Conservation (phyloP, 1,140 invertebrate genomes). For the Atopsyche davidsoni region DNA sequence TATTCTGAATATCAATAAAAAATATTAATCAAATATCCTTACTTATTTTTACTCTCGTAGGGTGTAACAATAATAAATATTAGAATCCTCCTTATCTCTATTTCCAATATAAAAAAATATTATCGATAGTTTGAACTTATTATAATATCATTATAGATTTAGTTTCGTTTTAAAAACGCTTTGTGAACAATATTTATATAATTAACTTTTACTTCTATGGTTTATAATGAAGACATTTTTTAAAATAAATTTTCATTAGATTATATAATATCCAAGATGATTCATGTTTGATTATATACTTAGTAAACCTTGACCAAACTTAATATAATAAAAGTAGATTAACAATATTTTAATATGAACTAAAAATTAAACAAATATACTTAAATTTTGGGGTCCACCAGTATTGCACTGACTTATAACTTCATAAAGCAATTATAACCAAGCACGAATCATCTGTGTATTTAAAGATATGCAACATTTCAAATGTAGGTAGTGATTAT, state of each 20-base stretch:
- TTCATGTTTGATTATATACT: not conserved
- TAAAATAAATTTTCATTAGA: not conserved
- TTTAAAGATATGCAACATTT: not conserved
- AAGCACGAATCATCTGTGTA: not conserved
- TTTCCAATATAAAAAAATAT: not conserved
- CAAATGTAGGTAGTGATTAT: not conserved
- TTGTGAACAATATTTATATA: not conserved
- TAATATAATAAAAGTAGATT: not conserved
- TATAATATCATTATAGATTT: not conserved
- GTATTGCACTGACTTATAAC: not conserved
- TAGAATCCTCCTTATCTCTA: not conserved
- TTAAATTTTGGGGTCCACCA: not conserved
- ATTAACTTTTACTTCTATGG: not conserved
- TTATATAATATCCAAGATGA: not conserved
- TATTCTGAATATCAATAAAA: not conserved
- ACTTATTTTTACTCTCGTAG: not conserved
- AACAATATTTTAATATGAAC: not conserved
- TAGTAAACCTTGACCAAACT: not conserved
- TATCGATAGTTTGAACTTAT: not conserved
- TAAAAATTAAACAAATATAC: slow-evolving; percentile 5
- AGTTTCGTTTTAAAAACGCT: not conserved
- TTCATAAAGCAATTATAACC: too few species aligned
- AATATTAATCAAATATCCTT: not conserved
- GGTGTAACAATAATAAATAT: not conserved
- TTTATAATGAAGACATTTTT: not conserved